Evolutionary conservation across 35 echinoderm and acorn worm genomes (phyloP).

Genomic region (Eucidaris tribuloides): DNA sequence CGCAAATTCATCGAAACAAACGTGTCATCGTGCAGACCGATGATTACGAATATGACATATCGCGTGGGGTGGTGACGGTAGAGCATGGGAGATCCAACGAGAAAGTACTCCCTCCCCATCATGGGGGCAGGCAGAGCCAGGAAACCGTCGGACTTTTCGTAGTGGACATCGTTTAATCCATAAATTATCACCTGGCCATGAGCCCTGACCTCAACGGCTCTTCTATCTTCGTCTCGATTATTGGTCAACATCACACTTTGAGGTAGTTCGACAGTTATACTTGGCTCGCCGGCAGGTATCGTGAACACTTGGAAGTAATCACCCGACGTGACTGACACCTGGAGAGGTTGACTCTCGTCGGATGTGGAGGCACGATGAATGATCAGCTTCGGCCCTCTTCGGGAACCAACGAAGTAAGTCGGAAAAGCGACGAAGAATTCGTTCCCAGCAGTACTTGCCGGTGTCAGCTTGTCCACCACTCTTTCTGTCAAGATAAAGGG

Average conservation of each 20-base stretch:
- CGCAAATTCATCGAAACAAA: neutral
- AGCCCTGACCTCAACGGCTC: neutral
- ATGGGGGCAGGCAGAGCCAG: neutral
- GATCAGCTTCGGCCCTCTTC: neutral
- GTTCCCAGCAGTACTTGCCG: no score
- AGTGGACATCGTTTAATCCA: neutral
- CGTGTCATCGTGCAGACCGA: neutral
- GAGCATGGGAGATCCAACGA: neutral
- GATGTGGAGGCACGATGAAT: neutral
- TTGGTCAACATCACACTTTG: neutral
- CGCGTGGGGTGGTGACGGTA: neutral
- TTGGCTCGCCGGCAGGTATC: neutral
- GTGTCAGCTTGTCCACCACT: no score
- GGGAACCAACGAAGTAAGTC: neutral
- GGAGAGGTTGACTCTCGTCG: neutral
- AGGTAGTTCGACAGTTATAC: neutral
- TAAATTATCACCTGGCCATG: neutral
- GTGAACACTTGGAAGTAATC: neutral
- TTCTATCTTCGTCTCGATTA: neutral
- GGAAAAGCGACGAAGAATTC: neutral
- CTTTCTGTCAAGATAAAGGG: no score
- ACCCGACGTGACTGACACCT: neutral
- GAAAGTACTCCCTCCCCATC: neutral
- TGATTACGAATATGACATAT: neutral
- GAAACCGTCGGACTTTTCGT: conserved; percentile 1